Evolutionary conservation across 2,888 invertebrate species (phyloP), one percentile per base, ranked within the genome.

Genomic region (Sthenelais limicola): DNA sequence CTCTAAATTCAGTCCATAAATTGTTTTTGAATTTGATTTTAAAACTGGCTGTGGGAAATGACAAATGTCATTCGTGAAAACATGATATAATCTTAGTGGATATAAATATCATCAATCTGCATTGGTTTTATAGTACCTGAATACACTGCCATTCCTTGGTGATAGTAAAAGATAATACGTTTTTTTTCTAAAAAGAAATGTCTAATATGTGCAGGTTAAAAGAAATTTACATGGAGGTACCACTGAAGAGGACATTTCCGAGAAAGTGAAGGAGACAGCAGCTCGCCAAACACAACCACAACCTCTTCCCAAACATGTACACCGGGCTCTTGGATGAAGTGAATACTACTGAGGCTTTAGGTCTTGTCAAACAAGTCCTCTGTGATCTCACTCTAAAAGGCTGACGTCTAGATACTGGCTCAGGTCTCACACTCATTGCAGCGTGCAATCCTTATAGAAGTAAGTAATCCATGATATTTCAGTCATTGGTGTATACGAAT

Each of bases 361-460:
- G 85, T 48, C 74, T 85, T 18, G 84, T 85, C 67, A 85, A 86
- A 74, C 85, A 86, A 71, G 82, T 85, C 43, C 82, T 86, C 82
- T 84, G 84, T 77, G 86, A 86, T 74, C 77, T 78, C 18, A 79
- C 80, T 5, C 77, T 85, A 52, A 74, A 78, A 38, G 85, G 85
- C 43, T 52, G 80, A 58, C 81, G 76, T n/a, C 73, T 85, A 18
- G 72, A 73, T 30, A 77, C 77, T 1, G 74, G 67, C 54, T 67
- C 77, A 43, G 82, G 80, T 30, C 78, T 86, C 24, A 83, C 83
- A 71, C 81, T 86, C 54, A 81, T 86, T 9, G 85, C 85, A 52
- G 86, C 86, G 21, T 84, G 84, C 76, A 86, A 86, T 75, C 86
- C 86, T 2, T 85, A 85, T 76, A 80, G 85, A 84, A 82, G 83